Conservation (phyloP, 2,113 vertebrate genomes). For the Oreochromis spilurus region DNA sequence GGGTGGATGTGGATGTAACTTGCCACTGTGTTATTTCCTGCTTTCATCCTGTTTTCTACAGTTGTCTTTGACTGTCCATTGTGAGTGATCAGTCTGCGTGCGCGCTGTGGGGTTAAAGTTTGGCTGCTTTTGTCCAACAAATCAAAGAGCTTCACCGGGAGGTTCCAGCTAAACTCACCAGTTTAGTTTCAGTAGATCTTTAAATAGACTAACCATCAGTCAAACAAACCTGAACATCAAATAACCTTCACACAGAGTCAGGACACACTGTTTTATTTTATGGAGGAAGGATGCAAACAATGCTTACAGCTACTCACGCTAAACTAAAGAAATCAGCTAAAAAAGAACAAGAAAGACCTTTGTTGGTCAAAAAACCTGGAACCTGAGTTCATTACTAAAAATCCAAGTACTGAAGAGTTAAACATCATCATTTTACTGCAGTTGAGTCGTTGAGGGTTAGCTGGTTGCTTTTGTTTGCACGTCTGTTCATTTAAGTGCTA, state of each 20-base stretch:
- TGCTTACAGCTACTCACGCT: not conserved
- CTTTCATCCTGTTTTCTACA: conserved; percentile 36
- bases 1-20: conserved; percentile 4
- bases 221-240: not conserved
- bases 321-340: not conserved
- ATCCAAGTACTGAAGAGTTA: not conserved
- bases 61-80: not conserved
- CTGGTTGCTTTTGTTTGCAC: not conserved
- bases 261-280: not conserved
- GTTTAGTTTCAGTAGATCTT: not conserved
- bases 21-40: conserved; percentile 37
- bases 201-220: not conserved
- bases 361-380: not conserved
- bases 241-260: not conserved
- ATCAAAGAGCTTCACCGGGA: conserved; percentile 1
- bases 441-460: not conserved
- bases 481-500: not conserved
- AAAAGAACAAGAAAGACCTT: not conserved
- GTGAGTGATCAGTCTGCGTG: not conserved
- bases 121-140: not conserved
- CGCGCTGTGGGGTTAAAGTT: not conserved
- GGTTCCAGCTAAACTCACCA: not conserved
- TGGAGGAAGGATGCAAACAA: not conserved
- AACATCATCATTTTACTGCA: not conserved
- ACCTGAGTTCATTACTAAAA: not conserved